Percentiles rank a stretch among this genome's conserved stretches.
Evolutionary conservation across 2,113 vertebrate species (phyloP).

Genomic region (Taxidea taxus): DNA sequence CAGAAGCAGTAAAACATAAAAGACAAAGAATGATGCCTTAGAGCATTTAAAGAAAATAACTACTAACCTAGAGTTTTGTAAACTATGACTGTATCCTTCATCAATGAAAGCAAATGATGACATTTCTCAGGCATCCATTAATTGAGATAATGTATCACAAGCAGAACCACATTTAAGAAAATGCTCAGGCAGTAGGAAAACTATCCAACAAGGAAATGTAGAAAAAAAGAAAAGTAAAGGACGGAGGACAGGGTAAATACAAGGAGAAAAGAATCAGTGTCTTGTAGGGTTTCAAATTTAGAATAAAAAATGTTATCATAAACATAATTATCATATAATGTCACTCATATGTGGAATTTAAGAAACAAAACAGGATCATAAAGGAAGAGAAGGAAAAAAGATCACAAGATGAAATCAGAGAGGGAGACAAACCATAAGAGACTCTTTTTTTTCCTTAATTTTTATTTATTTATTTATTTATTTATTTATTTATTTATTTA

Average conservation of each 20-base stretch:
- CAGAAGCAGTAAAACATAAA: background rate
- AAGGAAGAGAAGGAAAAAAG: background rate
- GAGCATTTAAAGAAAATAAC: background rate
- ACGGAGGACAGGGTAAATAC: background rate
- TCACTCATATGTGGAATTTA: background rate
- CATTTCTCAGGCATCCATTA: background rate
- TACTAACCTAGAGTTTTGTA: background rate
- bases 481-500: no score
- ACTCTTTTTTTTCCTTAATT: background rate
- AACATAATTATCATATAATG: background rate
- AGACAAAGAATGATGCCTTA: background rate
- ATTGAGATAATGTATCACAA: background rate
- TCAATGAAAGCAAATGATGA: background rate
- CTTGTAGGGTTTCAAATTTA: background rate
- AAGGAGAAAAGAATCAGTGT: background rate
- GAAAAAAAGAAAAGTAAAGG: background rate
- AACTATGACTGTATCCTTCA: background rate
- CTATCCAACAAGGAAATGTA: background rate
- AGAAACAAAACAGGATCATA: background rate
- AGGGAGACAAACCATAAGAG: background rate
- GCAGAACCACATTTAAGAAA: background rate
- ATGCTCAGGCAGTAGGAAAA: background rate
- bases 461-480: background rate
- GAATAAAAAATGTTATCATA: background rate
- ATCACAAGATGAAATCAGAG: background rate